Percentiles rank a stretch among this genome's conserved stretches.
phyloP scores from a whole-genome alignment of 2,113 vertebrate genomes.

The Pelodiscus sinensis region DNA sequence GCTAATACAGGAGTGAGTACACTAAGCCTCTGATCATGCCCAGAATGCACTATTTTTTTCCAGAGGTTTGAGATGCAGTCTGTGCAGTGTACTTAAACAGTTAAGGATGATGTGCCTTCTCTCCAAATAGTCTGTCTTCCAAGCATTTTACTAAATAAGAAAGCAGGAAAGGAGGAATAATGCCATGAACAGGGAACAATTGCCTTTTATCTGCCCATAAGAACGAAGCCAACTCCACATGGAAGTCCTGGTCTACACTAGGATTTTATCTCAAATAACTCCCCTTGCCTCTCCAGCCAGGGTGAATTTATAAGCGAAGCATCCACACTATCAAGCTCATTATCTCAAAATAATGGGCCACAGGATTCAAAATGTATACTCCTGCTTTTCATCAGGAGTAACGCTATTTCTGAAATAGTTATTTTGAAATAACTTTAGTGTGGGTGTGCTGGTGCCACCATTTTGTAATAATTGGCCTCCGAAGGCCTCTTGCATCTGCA shows the following conservation, averaged over 20 bases:
- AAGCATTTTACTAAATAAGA: conserved; percentile 66
- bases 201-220: conserved; percentile 62
- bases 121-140: conserved; percentile 62
- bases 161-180: conserved; percentile 61
- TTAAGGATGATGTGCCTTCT: conserved; percentile 69
- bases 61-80: conserved; percentile 63
- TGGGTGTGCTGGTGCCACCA: too few relatives aligned
- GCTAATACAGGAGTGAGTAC: conserved; percentile 45
- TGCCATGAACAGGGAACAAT: conserved; percentile 48
- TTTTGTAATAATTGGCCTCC: too few relatives aligned
- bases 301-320: too few relatives aligned
- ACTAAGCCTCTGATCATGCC: conserved; percentile 67
- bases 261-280: too few relatives aligned
- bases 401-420: too few relatives aligned
- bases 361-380: too few relatives aligned
- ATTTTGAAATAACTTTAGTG: too few relatives aligned
- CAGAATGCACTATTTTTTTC: conserved; percentile 67
- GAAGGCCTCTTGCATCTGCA: too few relatives aligned
- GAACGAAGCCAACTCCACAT: conserved; percentile 2
- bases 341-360: too few relatives aligned
- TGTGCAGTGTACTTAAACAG: conserved; percentile 50
- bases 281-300: too few relatives aligned
- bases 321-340: too few relatives aligned
- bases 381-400: too few relatives aligned
- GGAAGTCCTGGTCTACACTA: neutral